phyloP scores from a whole-genome alignment of 53 echinoderm and acorn worm species.

The Hippasteria phrygiana region DNA sequence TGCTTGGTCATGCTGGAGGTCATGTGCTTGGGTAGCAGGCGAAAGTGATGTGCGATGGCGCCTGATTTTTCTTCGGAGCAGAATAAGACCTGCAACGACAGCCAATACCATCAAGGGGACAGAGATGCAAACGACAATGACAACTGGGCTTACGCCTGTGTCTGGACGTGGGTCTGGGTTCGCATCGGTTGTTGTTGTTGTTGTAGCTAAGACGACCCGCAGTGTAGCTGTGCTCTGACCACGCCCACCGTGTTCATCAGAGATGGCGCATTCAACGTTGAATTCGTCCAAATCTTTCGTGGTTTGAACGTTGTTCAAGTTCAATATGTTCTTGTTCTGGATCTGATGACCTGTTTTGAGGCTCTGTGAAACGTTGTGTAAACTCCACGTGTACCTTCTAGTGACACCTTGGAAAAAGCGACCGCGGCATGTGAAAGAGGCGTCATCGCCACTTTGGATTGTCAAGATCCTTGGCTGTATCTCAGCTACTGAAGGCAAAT shows the following conservation, averaged over 20 bases:
- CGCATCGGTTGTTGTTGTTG: background rate
- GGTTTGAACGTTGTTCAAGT: background rate
- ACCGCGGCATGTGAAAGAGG: background rate
- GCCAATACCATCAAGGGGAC: background rate
- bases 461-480: background rate
- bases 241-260: background rate
- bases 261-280: background rate
- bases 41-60: background rate
- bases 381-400: background rate
- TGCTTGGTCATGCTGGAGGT: background rate
- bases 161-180: no score
- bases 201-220: background rate
- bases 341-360: background rate
- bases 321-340: background rate
- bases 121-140: background rate
- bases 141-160: background rate
- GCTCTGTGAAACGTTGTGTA: background rate
- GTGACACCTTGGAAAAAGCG: background rate
- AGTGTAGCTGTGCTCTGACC: background rate
- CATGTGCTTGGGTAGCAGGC: background rate
- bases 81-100: background rate
- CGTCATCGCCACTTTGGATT: background rate
- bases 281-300: background rate
- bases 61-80: background rate
- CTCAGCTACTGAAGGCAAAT: background rate